Base-by-base conservation (phyloP, 2,113 vertebrate species). In the Oostethus manadensis region DNA sequence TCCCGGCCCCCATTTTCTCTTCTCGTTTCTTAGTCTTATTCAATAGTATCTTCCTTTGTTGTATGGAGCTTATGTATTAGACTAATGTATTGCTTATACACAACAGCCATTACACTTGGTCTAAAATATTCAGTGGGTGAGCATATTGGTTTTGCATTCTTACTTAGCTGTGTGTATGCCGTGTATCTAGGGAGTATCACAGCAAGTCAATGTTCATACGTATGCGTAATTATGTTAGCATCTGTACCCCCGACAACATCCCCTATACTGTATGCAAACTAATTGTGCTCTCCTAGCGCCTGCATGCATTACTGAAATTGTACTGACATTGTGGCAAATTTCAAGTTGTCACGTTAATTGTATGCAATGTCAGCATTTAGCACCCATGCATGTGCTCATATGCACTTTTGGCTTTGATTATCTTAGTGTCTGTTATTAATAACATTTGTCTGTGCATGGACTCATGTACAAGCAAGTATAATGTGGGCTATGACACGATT, bases 221-320 rank as follows among this genome's bases (percentile, higher is more conserved):
- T 66, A 65, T 68, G 62, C 47, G 66, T 62, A 40, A 35, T 56
- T 61, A 74, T 73, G 21, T 72, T 29, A 72, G 56, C 18, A 69
- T 73, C 65, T 73, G 63, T 53, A 61, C 56, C 48, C 48, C 38
- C 29, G 29, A 33, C 29, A 33, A 33, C 29, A 33, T 33, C 29
- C 29, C 29, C 7, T 33, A 33, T 33, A 33, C 7, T 33, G 8
- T 33, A 33, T 33, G 7, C 7, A 33, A 33, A 33, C 29, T 33
- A 29, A 29, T 29, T 33, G 5, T 33, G 7, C 29, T 33, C 3
- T 33, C 5, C 3, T 33, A 33, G 29, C 29, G 5, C 3, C 23
- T 26, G 23, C 23, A 5, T 26, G 23, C 3, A 26, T 26, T 26
- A 26, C 23, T 26, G 29, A 3, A 33, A 33, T 33, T 33, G 5